Conservation (phyloP, 1,140 invertebrate genomes). For the Magallana angulata region DNA sequence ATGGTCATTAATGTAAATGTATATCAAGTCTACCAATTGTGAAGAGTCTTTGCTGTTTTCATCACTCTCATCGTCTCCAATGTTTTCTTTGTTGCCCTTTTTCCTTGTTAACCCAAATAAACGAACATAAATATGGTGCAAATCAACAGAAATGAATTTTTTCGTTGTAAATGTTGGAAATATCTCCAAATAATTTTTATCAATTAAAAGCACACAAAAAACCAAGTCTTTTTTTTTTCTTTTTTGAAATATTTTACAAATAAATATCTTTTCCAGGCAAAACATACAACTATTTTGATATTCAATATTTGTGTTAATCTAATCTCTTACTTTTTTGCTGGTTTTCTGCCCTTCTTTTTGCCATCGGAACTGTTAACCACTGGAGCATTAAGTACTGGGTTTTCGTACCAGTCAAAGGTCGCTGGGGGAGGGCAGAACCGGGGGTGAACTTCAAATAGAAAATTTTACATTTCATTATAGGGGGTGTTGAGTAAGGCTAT, state of each 20-base stretch:
- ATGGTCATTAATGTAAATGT: too few species aligned
- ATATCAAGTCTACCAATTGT: not conserved
- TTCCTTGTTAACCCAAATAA: conserved; percentile 46
- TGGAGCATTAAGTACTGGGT: conserved; percentile 24
- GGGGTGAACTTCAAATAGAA: conserved; percentile 49
- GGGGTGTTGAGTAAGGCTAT: not conserved
- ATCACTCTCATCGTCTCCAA: conserved; percentile 57
- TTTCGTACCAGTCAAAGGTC: conserved; percentile 69
- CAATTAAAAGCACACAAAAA: too few species aligned
- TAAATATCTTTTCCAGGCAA: too few species aligned
- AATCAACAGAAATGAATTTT: too few species aligned
- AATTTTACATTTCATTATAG: not conserved
- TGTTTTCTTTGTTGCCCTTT: conserved; percentile 54
- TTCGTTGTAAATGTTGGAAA: too few species aligned
- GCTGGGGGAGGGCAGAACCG: conserved; percentile 65
- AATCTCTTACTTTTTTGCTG: conserved; percentile 59
- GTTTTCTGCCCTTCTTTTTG: conserved; percentile 66
- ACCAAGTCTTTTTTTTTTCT: too few species aligned
- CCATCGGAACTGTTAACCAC: conserved; percentile 23
- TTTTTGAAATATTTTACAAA: too few species aligned
- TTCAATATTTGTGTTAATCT: not conserved
- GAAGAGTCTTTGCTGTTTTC: conserved; percentile 66
- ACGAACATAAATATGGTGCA: too few species aligned
- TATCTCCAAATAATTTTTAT: too few species aligned
- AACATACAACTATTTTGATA: too few species aligned